Evolutionary conservation across 2,888 invertebrate species (phyloP).

Genomic region (Phaedon cochleariae): DNA sequence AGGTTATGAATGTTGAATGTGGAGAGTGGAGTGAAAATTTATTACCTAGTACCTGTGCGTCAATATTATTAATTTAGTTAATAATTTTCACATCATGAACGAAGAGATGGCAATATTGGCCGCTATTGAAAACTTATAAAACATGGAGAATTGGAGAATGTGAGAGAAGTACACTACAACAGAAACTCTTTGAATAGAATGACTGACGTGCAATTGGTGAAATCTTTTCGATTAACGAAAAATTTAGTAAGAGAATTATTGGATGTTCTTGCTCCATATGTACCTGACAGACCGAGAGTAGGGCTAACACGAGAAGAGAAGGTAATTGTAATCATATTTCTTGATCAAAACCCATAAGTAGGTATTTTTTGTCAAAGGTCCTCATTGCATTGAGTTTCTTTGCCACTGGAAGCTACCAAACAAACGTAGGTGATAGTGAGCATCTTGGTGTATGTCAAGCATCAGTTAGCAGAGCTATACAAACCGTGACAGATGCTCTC

Average conservation of each 20-base stretch:
- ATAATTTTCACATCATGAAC: too few relatives aligned
- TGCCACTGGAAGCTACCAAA: background rate
- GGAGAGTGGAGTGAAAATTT: too few relatives aligned
- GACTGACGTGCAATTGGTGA: background rate
- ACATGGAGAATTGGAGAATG: background rate
- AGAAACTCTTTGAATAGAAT: background rate
- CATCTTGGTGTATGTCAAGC: background rate
- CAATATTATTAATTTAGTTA: too few relatives aligned
- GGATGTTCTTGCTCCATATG: background rate
- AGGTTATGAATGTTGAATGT: too few relatives aligned
- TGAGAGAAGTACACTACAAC: slow-evolving; percentile 1
- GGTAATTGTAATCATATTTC: too few relatives aligned
- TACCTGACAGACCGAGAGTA: slow-evolving; percentile 1
- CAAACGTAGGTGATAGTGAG: background rate
- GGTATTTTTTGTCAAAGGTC: background rate
- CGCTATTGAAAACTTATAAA: background rate
- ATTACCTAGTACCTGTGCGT: too few relatives aligned
- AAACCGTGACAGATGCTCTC: background rate
- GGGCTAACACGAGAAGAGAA: slow-evolving; percentile 4
- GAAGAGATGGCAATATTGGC: slow-evolving; percentile 4
- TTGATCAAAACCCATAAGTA: too few relatives aligned
- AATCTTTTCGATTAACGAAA: background rate
- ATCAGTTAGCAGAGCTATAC: background rate
- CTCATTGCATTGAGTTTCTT: slow-evolving; percentile 2
- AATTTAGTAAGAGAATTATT: background rate